Base-by-base conservation (phyloP, 2,113 vertebrate genomes). In the Sterna hirundo region DNA sequence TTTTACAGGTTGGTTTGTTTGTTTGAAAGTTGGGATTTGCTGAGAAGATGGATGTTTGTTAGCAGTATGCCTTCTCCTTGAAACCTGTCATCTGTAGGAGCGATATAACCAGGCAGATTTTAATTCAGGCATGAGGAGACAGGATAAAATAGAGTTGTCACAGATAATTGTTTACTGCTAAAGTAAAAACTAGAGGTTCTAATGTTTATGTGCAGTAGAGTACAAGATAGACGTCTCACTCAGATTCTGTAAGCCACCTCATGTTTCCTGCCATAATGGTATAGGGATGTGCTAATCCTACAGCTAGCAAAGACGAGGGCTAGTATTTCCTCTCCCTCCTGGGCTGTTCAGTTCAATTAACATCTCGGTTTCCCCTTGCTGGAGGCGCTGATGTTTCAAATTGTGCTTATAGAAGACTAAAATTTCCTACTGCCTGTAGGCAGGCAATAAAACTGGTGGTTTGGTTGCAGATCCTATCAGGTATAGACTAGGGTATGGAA, bases 381-480 rank as follows among this genome's bases (percentile, higher is more conserved):
- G 88, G 90, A 97, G 96, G 93, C 85, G 9, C 64, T 62, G 76
- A 49, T 96, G 69, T 94, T 96, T 96, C 94, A 95, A 94, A 96
- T 88, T 54, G 85, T 94, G 88, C 92, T 94, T 75, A 77, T 42
- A 80, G 81, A 91, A 89, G 93, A 87, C 86, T 93, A 81, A 93
- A 87, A 95, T 95, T 97, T 96, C 94, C 91, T 90, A 5, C 88
- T 94, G 93, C 88, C 93, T 42, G 62, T 58, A 88, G 95, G 94
- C 90, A 92, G 86, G 83, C 83, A 96, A 94, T 96, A 92, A 96
- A 96, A 82, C 83, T 80, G 72, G 87, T 83, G 94, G 90, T 93
- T 97, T 96, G 82, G 77, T 78, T 96, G 92, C 84, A 95, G 96
- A 96, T 97, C 69, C 82, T 96, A 96, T 96, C 96, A 95, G 93